Conservation (phyloP, 1,140 invertebrate genomes). For the Euborellia annulipes region DNA sequence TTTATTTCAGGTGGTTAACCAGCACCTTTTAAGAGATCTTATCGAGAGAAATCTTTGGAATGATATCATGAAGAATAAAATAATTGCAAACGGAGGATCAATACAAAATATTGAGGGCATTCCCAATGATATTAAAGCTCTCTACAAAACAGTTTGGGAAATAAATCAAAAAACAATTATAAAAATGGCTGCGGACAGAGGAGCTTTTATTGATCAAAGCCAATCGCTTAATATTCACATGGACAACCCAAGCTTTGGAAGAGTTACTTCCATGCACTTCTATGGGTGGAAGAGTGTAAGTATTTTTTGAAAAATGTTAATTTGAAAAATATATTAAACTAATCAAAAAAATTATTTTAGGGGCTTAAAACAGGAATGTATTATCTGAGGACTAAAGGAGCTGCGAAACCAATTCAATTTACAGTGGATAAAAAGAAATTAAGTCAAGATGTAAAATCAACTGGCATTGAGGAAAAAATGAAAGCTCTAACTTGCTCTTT, state of each 20-base stretch:
- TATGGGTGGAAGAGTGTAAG: constrained; percentile 85
- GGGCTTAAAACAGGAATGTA: constrained; percentile 99
- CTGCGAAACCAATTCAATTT: constrained; percentile 92
- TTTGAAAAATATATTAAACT: not conserved
- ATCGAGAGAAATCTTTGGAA: constrained; percentile 84
- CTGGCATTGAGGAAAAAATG: constrained; percentile 34
- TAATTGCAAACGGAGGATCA: constrained; percentile 85
- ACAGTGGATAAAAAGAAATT: constrained; percentile 87
- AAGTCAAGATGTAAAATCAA: constrained; percentile 21
- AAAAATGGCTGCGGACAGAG: constrained; percentile 95
- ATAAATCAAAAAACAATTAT: constrained; percentile 87
- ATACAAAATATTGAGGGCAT: constrained; percentile 78
- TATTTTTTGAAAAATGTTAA: not conserved
- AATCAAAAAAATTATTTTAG: constrained; percentile 26
- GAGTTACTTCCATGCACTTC: constrained; percentile 96
- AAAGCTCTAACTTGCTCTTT: constrained; percentile 74
- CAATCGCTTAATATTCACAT: constrained; percentile 96
- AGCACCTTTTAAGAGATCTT: constrained; percentile 86
- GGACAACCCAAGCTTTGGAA: constrained; percentile 82
- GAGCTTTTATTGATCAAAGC: constrained; percentile 96
- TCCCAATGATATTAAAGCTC: constrained; percentile 71
- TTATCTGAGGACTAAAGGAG: constrained; percentile 91
- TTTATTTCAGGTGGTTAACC: constrained; percentile 78
- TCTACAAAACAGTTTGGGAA: constrained; percentile 99
- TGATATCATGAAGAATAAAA: constrained; percentile 90